Base-by-base conservation (phyloP, 2,797 vertebrate genomes). In the Coracias cyanogaster region DNA sequence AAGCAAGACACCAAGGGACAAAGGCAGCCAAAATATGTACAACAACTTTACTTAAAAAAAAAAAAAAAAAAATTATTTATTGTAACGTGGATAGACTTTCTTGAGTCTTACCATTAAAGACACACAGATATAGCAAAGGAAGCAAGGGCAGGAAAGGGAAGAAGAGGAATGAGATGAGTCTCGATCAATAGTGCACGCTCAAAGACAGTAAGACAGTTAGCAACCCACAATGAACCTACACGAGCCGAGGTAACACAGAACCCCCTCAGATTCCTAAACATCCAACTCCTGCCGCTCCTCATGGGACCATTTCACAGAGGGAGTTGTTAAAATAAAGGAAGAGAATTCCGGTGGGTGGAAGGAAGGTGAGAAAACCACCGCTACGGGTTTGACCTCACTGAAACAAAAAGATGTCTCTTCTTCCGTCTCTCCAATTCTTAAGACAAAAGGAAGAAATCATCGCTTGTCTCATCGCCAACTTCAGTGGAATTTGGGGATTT, bases 31-130 rank as follows among this genome's bases (percentile, higher is more conserved):
- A 98, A 98, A 97, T 98, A 98, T 98, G 97, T 98, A 98, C 98
- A 98, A 98, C 98, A 94, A 97, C 94, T 97, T 98, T 95, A 98
- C 98, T 98, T 93, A 96, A 98, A 98, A 97, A 69, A 97, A 76
- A 43, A 43, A 43, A 97, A 96, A 80, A 26, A 39, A 89, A 76
- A 94, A 96, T 98, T 98, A 98, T 98, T 98, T 98, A 98, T 98
- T 98, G 97, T 98, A 98, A 98, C 98, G 98, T 97, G 98, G 98
- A 98, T 98, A 98, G 98, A 98, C 98, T 98, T 98, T 98, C 98
- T 98, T 98, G 97, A 98, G 98, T 98, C 98, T 98, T 98, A 98
- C 98, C 98, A 98, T 98, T 97, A 98, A 98, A 98, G 98, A 98
- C 98, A 98, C 98, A 98, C 98, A 98, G 98, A 98, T 98, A 98